Evolutionary conservation across 2,888 invertebrate genomes (phyloP).

Genomic region (Lottia gigantea): DNA sequence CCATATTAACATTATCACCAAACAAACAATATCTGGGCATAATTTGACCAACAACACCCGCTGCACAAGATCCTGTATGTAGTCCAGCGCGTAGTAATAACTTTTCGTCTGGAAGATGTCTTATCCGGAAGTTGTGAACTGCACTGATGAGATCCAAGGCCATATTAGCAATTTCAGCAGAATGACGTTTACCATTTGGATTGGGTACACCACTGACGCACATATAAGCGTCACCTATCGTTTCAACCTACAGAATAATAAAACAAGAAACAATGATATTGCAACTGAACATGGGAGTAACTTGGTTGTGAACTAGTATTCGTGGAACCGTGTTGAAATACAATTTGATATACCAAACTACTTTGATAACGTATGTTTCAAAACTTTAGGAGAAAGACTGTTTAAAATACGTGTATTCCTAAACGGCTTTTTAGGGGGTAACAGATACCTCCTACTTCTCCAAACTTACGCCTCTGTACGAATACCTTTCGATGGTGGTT

Average conservation of each 20-base stretch:
- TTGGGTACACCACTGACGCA: constrained; percentile 62
- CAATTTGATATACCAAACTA: too few relatives aligned
- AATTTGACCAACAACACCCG: constrained; percentile 61
- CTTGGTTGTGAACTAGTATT: too few relatives aligned
- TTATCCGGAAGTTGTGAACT: constrained; percentile 58
- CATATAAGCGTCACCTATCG: constrained; percentile 66
- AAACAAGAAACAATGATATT: background rate
- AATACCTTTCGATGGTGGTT: too few relatives aligned
- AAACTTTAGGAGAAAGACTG: too few relatives aligned
- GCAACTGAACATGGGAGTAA: too few relatives aligned
- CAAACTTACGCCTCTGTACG: too few relatives aligned
- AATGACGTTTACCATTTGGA: constrained; percentile 57
- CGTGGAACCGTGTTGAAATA: too few relatives aligned
- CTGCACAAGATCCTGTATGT: constrained; percentile 63
- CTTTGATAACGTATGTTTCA: too few relatives aligned
- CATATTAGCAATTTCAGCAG: constrained; percentile 64
- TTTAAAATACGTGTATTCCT: too few relatives aligned
- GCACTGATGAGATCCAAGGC: constrained; percentile 62
- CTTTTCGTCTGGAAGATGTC: constrained; percentile 54
- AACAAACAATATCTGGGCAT: constrained; percentile 62
- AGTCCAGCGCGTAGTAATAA: constrained; percentile 60
- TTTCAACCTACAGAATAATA: constrained; percentile 64
- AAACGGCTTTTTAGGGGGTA: too few relatives aligned
- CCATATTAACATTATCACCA: constrained; percentile 62
- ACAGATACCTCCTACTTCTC: too few relatives aligned